Base-by-base conservation (phyloP, 2,888 invertebrate genomes). In the Hymenopus coronatus region DNA sequence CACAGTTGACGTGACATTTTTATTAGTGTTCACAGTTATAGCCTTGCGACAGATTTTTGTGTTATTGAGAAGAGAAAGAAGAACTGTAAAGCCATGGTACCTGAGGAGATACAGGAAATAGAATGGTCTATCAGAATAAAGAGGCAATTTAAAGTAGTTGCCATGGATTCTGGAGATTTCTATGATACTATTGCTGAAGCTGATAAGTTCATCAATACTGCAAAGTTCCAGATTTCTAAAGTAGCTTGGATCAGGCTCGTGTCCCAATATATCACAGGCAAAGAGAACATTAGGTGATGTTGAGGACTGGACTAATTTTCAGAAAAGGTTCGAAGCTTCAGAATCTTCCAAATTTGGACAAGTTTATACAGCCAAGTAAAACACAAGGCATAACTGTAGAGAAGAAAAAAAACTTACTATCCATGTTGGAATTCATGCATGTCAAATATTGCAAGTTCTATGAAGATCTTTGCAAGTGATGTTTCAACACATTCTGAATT, bases 41-140 rank as follows among this genome's bases (percentile, higher is more conserved):
- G 88, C 89, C 89, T 15, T 89, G 88, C 54, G 90, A 91, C 88
- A 88, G 91, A 90, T 82, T 91, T 91, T 88, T 90, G 90, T 84
- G 84, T 28, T n/a, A n/a, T n/a, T n/a, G n/a, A n/a, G n/a, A n/a
- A n/a, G n/a, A n/a, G n/a, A n/a, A n/a, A n/a, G n/a, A n/a, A 40
- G 2, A 30, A 30, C 40, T 40, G 40, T 40, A 40, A 40, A 40
- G 40, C 12, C 40, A 40, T 40, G 12, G n/a, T n/a, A n/a, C n/a
- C n/a, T n/a, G n/a, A n/a, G n/a, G 33, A 6, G 12, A 40, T 40
- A 12, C 40, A 40, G 12, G 40, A 40, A 12, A 40, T 9, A 40
- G 9, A 1, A 40, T 12, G 40, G 40, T 40, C 12, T 12, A 12
- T 12, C 40, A 40, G 40, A 40, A 40, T 40, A 40, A 40, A 40